phyloP scores from a whole-genome alignment of 2,113 vertebrate species.

The Aphelocoma coerulescens region DNA sequence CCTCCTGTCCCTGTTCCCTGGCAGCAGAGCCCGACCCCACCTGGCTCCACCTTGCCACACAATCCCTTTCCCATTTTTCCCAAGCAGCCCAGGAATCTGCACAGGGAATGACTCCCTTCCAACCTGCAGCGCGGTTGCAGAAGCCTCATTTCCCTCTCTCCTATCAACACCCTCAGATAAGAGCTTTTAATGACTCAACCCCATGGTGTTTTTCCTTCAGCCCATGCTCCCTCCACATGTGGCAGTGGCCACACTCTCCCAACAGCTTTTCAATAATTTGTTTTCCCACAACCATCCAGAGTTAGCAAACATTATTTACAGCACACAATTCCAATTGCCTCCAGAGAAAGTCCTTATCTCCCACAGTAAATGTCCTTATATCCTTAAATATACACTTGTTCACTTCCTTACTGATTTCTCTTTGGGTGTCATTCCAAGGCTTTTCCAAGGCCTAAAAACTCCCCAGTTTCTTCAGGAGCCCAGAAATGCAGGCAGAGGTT shows the following conservation, averaged over 20 bases:
- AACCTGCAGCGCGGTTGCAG: fast-evolving
- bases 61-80: not conserved
- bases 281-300: not conserved
- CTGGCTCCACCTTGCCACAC: not conserved
- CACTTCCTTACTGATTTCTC: not conserved
- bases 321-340: not conserved
- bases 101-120: not conserved
- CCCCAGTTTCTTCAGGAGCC: not conserved
- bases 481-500: not conserved
- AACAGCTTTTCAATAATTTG: not conserved
- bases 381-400: not conserved
- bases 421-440: not conserved
- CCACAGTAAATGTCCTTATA: not conserved
- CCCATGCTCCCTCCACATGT: not conserved
- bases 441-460: not conserved
- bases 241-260: not conserved
- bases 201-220: not conserved
- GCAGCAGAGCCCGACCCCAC: not conserved
- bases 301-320: not conserved
- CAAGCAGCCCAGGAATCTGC: not conserved
- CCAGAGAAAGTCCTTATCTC: not conserved
- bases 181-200: not conserved
- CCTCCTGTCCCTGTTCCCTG: not conserved
- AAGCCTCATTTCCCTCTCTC: not conserved
- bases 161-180: not conserved